Evolutionary conservation across 2,797 vertebrate genomes (phyloP), one percentile per base, ranked within the genome.

Genomic region (Pseudocheirus occidentalis): DNA sequence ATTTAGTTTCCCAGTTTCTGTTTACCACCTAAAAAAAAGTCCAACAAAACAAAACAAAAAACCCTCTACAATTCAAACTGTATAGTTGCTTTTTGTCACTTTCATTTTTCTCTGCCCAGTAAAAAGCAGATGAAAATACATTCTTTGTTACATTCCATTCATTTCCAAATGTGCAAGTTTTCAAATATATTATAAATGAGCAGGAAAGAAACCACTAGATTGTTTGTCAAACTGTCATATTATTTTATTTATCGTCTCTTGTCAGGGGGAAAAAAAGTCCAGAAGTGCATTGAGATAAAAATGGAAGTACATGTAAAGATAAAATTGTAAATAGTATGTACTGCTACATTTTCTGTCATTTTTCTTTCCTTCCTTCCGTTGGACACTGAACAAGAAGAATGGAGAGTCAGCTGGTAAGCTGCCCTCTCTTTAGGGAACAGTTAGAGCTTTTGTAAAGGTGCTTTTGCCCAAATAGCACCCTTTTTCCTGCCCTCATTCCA

Each of bases 261-360:
- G 93, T 92, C 95, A 58, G 34, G 31, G 40, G 40, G 24, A 87
- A 21, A 24, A 91, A 40, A 55, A 97, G 66, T 55, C 96, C 96
- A 95, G 93, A 97, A 96, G 95, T 59, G 9, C 58, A 31, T 46
- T 94, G 97, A 94, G 95, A 96, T 97, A 92, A 96, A 93, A 95
- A 34, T 5, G 50, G 95, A 96, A 34, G 73, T 9, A 21, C 89
- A 4, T 89, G 59, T 50, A 90, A 96, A 97, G 93, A 93, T 59
- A 40, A 29, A 93, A 91, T 97, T 96, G 90, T 93, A 96, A 97
- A 93, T 56, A 93, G 94, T 93, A 55, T 1, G 87, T 31, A 73
- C 73, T 3, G 12, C 95, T 93, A 53, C 66, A 52, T 94, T 97
- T 31, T 73, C 91, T 98, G 21, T 53, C 10, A 10, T 97, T 97